Evolutionary conservation across 1,140 invertebrate species (phyloP).

Genomic region (Hypothenemus hampei): DNA sequence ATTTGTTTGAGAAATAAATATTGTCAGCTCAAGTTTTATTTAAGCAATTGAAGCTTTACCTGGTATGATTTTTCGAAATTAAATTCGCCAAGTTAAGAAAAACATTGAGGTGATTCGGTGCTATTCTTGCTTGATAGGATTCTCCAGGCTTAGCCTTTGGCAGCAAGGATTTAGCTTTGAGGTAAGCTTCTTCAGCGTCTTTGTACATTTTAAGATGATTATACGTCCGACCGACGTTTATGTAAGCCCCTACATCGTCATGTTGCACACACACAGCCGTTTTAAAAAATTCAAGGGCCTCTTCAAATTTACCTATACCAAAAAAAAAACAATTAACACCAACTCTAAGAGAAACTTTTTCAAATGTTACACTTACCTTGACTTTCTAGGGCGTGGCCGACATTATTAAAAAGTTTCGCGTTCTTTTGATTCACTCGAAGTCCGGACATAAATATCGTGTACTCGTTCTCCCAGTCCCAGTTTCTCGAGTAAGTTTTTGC

Average conservation of each 20-base stretch:
- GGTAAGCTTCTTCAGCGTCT: slow-evolving; percentile 88
- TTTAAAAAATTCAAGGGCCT: slow-evolving; percentile 87
- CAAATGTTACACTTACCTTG: slow-evolving; percentile 62
- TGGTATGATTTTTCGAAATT: slow-evolving; percentile 86
- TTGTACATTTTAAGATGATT: slow-evolving; percentile 87
- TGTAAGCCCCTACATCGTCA: slow-evolving; percentile 92
- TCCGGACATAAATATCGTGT: slow-evolving; percentile 88
- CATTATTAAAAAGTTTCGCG: slow-evolving; percentile 95
- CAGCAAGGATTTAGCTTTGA: slow-evolving; percentile 81
- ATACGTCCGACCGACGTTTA: slow-evolving; percentile 93
- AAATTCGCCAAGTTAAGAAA: slow-evolving; percentile 94
- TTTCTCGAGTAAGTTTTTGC: slow-evolving; percentile 82
- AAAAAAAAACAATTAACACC: too few species aligned
- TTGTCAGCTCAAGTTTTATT: too few species aligned
- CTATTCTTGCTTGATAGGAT: slow-evolving; percentile 91
- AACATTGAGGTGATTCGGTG: slow-evolving; percentile 93
- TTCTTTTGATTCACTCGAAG: slow-evolving; percentile 87
- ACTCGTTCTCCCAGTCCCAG: slow-evolving; percentile 89
- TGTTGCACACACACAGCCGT: slow-evolving; percentile 90
- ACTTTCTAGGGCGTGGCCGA: slow-evolving; percentile 90
- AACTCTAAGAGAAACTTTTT: too few species aligned
- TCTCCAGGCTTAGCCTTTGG: slow-evolving; percentile 89
- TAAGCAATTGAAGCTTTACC: too few species aligned
- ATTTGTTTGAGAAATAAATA: too few species aligned
- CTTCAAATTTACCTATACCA: slow-evolving; percentile 45